phyloP scores from a whole-genome alignment of 2,797 vertebrate species.

The Kryptopterus vitreolus region DNA sequence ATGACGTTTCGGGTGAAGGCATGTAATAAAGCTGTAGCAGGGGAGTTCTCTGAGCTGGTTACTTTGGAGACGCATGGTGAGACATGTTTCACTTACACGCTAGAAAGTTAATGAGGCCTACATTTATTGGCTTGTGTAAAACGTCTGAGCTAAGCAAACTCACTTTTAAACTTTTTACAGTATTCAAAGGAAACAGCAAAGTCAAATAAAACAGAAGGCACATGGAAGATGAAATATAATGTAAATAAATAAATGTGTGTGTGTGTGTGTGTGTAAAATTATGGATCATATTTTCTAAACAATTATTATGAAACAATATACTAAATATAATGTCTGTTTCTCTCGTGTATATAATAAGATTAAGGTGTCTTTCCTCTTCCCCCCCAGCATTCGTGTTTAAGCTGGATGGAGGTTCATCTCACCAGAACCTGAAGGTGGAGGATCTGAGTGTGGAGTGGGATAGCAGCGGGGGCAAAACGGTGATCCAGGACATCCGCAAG shows the following conservation, averaged over 20 bases:
- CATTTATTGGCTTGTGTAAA: background rate
- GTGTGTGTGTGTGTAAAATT: no score
- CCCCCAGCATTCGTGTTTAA: constrained; percentile 87
- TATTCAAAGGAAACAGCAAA: background rate
- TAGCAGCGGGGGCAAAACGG: constrained; percentile 85
- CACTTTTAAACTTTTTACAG: background rate
- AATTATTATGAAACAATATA: no score
- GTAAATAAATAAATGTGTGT: background rate
- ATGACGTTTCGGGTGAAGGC: constrained; percentile 92
- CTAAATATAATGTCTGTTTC: background rate
- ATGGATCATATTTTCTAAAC: no score
- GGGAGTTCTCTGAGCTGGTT: constrained; percentile 89
- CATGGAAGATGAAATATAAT: background rate
- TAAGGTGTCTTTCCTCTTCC: background rate
- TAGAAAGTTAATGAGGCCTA: constrained; percentile 39
- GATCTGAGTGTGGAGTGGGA: constrained; percentile 94
- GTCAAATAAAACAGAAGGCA: background rate
- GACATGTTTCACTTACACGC: constrained; percentile 29
- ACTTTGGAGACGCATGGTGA: constrained; percentile 90
- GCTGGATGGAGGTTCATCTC: constrained; percentile 84
- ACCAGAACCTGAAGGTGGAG: constrained; percentile 94
- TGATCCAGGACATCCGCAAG: constrained; percentile 89
- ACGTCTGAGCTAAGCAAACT: background rate
- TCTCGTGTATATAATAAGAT: no score
- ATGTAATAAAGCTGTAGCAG: constrained; percentile 92